Percentiles rank a stretch among this genome's conserved stretches.
Evolutionary conservation across 2,888 invertebrate species (phyloP).

Genomic region (Erebia aethiops): DNA sequence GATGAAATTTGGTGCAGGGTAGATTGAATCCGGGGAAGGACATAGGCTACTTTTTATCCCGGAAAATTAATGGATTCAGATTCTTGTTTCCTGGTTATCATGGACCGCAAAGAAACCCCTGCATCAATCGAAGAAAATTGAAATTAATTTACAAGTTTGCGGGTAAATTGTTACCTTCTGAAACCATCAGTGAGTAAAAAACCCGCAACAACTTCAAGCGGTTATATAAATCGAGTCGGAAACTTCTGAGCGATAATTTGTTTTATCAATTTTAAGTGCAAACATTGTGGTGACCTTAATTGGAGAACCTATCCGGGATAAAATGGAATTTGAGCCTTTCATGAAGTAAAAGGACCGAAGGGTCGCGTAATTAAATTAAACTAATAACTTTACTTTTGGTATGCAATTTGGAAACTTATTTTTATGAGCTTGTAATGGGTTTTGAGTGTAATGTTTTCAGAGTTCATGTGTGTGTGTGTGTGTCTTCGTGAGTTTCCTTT

Average conservation of each 20-base stretch:
- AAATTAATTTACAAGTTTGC: neutral
- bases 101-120: too few species aligned
- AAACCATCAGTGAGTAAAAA: neutral
- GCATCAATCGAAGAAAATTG: neutral
- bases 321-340: conserved; percentile 36
- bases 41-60: too few species aligned
- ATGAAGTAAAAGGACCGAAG: conserved; percentile 35
- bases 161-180: too few species aligned
- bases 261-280: conserved; percentile 38
- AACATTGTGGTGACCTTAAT: conserved; percentile 40
- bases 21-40: too few species aligned
- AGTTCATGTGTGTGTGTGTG: too few species aligned
- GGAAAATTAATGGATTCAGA: too few species aligned
- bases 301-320: conserved; percentile 40
- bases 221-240: conserved; percentile 23
- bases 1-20: too few species aligned
- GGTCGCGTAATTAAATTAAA: conserved; percentile 41
- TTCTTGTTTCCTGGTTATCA: too few species aligned
- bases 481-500: too few species aligned
- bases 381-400: conserved; percentile 38
- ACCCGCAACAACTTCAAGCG: neutral
- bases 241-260: conserved; percentile 33
- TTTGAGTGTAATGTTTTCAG: neutral
- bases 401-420: conserved; percentile 33
- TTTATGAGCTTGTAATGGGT: neutral